phyloP scores from a whole-genome alignment of 2,797 vertebrate genomes.

The Aplochiton taeniatus region DNA sequence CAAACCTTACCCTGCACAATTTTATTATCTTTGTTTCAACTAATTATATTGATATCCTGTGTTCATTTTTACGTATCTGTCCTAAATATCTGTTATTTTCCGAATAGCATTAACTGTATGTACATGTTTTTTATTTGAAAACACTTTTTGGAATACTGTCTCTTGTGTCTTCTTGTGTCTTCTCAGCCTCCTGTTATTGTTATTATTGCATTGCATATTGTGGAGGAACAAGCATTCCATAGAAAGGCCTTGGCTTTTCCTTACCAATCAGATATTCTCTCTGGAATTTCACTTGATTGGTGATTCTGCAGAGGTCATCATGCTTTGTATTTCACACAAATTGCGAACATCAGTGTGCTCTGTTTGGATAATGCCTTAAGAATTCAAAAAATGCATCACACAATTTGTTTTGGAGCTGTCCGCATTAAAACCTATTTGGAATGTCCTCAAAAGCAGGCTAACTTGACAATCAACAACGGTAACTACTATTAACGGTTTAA shows the following conservation, averaged over 20 bases:
- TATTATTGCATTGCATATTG: slow-evolving; percentile 4
- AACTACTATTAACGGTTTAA: no score
- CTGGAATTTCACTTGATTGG: slow-evolving; percentile 21
- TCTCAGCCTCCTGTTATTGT: slow-evolving; percentile 28
- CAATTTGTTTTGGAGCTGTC: slow-evolving; percentile 56
- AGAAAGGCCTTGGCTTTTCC: slow-evolving; percentile 32
- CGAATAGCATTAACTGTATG: slow-evolving; percentile 26
- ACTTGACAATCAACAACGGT: no score
- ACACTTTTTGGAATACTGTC: slow-evolving; percentile 23
- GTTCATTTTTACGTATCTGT: slow-evolving; percentile 24
- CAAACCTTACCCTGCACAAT: slow-evolving; percentile 6
- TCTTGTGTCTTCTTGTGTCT: slow-evolving; percentile 31
- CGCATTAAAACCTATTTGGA: no score
- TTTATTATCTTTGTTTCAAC: slow-evolving; percentile 21
- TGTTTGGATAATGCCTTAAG: slow-evolving; percentile 46
- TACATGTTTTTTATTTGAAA: slow-evolving; percentile 47
- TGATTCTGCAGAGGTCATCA: slow-evolving; percentile 44
- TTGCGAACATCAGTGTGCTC: slow-evolving; percentile 56
- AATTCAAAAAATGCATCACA: slow-evolving; percentile 58
- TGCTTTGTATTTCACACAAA: slow-evolving; percentile 54
- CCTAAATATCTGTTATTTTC: slow-evolving; percentile 14
- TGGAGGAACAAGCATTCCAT: slow-evolving; percentile 26
- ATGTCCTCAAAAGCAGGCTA: no score
- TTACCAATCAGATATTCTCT: slow-evolving; percentile 29
- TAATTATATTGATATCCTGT: slow-evolving; percentile 14